Conservation (phyloP, 1,140 invertebrate genomes). For the Ceratina japonica region DNA sequence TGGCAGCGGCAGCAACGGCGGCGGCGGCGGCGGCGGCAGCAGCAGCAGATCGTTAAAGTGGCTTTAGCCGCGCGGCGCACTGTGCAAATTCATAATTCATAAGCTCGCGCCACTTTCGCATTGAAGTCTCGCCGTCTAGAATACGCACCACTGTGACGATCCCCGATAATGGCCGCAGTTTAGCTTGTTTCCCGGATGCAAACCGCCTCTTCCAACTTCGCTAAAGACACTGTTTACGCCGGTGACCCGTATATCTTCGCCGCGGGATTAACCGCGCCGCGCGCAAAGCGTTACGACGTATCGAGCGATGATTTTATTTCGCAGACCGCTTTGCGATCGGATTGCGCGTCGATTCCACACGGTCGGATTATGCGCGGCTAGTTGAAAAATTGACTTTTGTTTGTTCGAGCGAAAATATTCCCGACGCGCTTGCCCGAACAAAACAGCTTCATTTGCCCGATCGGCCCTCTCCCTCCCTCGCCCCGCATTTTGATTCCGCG, state of each 20-base stretch:
- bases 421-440: neutral
- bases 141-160: slow-evolving; percentile 29
- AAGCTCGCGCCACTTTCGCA: slow-evolving; percentile 35
- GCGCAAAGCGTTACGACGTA: neutral
- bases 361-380: slow-evolving; percentile 53
- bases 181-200: slow-evolving; percentile 27
- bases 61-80: slow-evolving; percentile 17
- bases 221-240: neutral
- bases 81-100: slow-evolving; percentile 58
- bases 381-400: slow-evolving; percentile 58
- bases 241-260: too few relatives aligned
- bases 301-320: slow-evolving; percentile 44
- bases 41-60: slow-evolving; percentile 34
- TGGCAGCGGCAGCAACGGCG: too few relatives aligned
- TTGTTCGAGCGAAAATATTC: slow-evolving; percentile 40
- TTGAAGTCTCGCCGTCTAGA: slow-evolving; percentile 20
- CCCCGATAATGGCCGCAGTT: slow-evolving; percentile 33
- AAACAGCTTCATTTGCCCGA: slow-evolving; percentile 11
- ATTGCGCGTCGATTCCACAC: slow-evolving; percentile 42
- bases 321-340: slow-evolving; percentile 16
- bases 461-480: neutral
- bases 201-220: neutral
- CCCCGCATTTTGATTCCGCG: slow-evolving; percentile 23
- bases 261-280: neutral
- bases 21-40: too few relatives aligned